Conservation (phyloP, 2,888 invertebrate genomes). For the Ormyrus pomaceus region DNA sequence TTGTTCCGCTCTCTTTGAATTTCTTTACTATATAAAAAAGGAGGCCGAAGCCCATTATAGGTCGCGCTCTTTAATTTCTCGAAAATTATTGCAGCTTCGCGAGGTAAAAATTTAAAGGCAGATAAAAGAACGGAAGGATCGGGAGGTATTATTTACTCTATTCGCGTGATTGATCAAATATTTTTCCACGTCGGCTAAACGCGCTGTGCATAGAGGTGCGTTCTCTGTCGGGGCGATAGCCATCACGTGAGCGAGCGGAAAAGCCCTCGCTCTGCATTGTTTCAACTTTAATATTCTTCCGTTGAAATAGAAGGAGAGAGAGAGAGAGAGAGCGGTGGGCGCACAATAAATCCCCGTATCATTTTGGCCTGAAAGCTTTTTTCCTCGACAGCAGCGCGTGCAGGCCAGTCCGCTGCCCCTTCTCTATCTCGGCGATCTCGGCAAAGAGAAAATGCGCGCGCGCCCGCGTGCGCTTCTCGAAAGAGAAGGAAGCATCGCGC, state of each 20-base stretch:
- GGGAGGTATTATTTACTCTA: constrained; percentile 12
- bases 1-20: background rate
- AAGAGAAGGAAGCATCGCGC: too few relatives aligned
- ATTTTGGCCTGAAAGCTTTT: constrained; percentile 31
- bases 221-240: background rate
- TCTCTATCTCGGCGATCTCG: too few relatives aligned
- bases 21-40: too few relatives aligned
- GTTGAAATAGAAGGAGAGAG: constrained; percentile 12
- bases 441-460: too few relatives aligned
- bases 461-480: too few relatives aligned
- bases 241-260: constrained; percentile 19
- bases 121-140: background rate
- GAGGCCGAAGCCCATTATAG: background rate
- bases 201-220: background rate
- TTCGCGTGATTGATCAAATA: constrained; percentile 37
- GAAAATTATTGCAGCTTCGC: background rate
- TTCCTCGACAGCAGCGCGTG: background rate
- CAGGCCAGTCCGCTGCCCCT: too few relatives aligned
- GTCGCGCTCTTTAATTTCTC: background rate
- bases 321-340: constrained; percentile 3
- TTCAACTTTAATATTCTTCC: constrained; percentile 48
- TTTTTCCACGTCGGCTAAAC: constrained; percentile 3
- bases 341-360: constrained; percentile 50
- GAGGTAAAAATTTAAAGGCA: background rate
- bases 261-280: background rate